Conservation (phyloP, 2,888 invertebrate genomes). For the Isoperla grammatica region DNA sequence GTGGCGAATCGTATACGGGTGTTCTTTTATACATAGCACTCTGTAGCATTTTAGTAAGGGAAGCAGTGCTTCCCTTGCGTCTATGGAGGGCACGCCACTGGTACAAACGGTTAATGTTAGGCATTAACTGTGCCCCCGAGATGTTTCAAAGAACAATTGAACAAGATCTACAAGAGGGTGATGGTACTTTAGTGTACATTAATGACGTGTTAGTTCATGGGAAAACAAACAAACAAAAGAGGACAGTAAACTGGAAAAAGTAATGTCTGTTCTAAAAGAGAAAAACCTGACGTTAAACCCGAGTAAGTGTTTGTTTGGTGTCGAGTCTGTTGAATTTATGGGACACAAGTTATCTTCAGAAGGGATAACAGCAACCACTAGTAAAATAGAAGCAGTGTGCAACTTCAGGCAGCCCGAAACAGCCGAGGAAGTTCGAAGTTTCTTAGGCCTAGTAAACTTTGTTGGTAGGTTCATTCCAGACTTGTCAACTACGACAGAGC, state of each 20-base stretch:
- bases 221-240: slow-evolving; percentile 18
- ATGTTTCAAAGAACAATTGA: slow-evolving; percentile 42
- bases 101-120: slow-evolving; percentile 42
- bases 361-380: slow-evolving; percentile 33
- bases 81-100: too few relatives aligned
- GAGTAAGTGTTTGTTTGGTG: too few relatives aligned
- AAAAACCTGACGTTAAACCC: slow-evolving; percentile 32
- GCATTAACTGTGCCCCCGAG: too few relatives aligned
- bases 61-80: too few relatives aligned
- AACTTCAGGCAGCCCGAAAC: slow-evolving; percentile 33
- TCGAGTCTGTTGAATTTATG: too few relatives aligned
- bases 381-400: slow-evolving; percentile 34
- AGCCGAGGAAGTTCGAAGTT: slow-evolving; percentile 37
- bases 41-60: too few relatives aligned
- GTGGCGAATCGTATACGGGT: too few relatives aligned
- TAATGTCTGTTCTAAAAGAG: slow-evolving; percentile 29
- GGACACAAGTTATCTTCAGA: too few relatives aligned
- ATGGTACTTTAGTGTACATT: slow-evolving; percentile 39
- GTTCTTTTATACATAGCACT: too few relatives aligned
- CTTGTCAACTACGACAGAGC: slow-evolving; percentile 35
- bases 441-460: slow-evolving; percentile 39
- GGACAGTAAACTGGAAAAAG: slow-evolving; percentile 32
- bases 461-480: slow-evolving; percentile 30
- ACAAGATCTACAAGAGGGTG: slow-evolving; percentile 37
- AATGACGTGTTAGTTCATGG: slow-evolving; percentile 42